Evolutionary conservation across 1,140 invertebrate species (phyloP).

Genomic region (Nixonia krombeini): DNA sequence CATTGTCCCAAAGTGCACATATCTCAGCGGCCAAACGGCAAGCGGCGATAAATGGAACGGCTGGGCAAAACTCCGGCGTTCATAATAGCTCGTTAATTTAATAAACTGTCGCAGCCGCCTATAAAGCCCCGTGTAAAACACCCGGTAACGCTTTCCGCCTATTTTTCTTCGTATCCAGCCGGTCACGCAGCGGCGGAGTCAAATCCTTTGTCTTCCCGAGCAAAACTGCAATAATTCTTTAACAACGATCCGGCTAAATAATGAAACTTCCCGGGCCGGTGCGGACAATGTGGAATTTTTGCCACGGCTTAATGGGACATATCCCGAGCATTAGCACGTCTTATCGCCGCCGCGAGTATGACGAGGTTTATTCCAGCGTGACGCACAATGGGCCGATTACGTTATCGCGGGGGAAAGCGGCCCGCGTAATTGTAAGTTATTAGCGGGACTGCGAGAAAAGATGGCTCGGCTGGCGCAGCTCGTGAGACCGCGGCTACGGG

Average conservation of each 20-base stretch:
- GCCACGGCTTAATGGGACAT: slow-evolving; percentile 34
- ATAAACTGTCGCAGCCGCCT: too few species aligned
- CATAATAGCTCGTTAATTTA: too few species aligned
- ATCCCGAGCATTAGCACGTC: slow-evolving; percentile 40
- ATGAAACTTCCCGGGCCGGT: slow-evolving; percentile 26
- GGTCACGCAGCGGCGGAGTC: too few species aligned
- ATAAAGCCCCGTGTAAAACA: too few species aligned
- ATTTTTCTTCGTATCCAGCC: too few species aligned
- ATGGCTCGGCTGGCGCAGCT: too few species aligned
- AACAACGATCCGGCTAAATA: slow-evolving; percentile 38
- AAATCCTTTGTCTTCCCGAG: slow-evolving; percentile 12
- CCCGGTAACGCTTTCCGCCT: too few species aligned
- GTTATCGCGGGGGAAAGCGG: slow-evolving; percentile 39
- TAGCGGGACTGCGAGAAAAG: slow-evolving; percentile 21
- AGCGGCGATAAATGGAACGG: too few species aligned
- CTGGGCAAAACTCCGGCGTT: too few species aligned
- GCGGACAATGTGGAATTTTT: slow-evolving; percentile 43
- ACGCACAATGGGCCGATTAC: slow-evolving; percentile 42
- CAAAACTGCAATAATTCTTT: slow-evolving; percentile 39
- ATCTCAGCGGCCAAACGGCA: too few species aligned
- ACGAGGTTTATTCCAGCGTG: slow-evolving; percentile 41
- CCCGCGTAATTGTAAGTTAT: slow-evolving; percentile 46
- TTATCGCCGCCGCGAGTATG: slow-evolving; percentile 29
- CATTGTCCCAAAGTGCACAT: too few species aligned
- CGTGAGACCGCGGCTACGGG: background rate